These are phyloP conservation scores for Mesochorus sp. DNA, from an alignment of 2,888 invertebrate genomes.

Conservation along the genomic window DNA sequence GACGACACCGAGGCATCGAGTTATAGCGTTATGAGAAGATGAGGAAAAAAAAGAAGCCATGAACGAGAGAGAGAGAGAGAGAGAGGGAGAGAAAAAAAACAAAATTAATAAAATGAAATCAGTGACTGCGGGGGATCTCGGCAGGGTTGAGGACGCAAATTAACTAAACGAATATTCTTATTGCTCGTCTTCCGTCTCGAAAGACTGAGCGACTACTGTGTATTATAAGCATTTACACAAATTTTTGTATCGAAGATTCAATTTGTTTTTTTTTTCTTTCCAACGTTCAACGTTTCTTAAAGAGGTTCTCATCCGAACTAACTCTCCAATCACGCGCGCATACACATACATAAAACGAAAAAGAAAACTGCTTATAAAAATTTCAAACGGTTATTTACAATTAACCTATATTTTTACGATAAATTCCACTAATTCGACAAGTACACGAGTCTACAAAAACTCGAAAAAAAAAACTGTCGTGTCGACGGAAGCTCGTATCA, in stretches of 20 bases:
- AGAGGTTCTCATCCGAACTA: not conserved
- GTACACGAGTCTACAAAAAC: no score
- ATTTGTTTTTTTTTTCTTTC: not conserved
- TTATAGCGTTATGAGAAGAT: slow-evolving; percentile 70
- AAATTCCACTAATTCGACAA: no score
- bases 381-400: no score
- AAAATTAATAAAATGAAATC: slow-evolving; percentile 80
- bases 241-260: slow-evolving; percentile 24
- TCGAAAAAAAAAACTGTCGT: no score
- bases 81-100: slow-evolving; percentile 48
- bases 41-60: not conserved
- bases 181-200: slow-evolving; percentile 44
- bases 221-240: slow-evolving; percentile 26
- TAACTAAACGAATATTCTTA: slow-evolving; percentile 76
- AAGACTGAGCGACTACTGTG: slow-evolving; percentile 32
- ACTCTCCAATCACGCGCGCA: no score
- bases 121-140: slow-evolving; percentile 73
- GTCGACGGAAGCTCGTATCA: no score
- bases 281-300: not conserved
- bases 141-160: slow-evolving; percentile 71
- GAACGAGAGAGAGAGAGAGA: slow-evolving; percentile 69
- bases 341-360: not conserved
- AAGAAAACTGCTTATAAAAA: no score
- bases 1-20: slow-evolving; percentile 73
- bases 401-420: no score